Evolutionary conservation across 2,888 invertebrate species (phyloP), one percentile per base, ranked within the genome.

Genomic region (Aphrophora alni): DNA sequence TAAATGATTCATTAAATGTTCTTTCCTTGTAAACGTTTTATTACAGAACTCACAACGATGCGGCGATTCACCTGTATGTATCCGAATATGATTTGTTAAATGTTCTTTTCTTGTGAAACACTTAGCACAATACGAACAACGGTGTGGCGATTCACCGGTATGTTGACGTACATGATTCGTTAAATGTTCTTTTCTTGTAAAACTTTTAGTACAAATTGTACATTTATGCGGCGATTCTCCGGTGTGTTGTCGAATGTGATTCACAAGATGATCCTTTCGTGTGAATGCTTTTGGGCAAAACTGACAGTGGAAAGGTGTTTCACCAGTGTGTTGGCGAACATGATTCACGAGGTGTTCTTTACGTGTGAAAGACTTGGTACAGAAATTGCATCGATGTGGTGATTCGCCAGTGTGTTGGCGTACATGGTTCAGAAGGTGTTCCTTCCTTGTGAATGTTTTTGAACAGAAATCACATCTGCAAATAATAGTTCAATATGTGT

Each of bases 201-300:
- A 86, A 59, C 85, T 87, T 88, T 89, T 87, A 88, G 95, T 95
- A 89, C 96, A 96, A 87, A 95, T 93, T 88, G 95, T 95, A 89
- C 96, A 96, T 87, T 95, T 92, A 89, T 94, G 95, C 82, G 96
- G 95, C 82, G 95, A 95, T 89, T 96, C 96, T 87, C 95, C 95
- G 84, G 95, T 95, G 88, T 96, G 96, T 83, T 95, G 95, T 86
- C 95, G 91, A 93, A 95, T 94, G 89, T 96, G 96, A 89, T 95
- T 95, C 86, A 94, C 93, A 88, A 96, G 92, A 90, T 96, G 96
- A 89, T 96, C 96, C 90, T 95, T 95, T 86, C 96, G 92, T 85
- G 95, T 95, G 89, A 95, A 96, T 89, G 95, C 95, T 91, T 96
- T 96, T 69, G 86, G 85, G 83, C 87, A 87, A 75, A 94, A 95